Conservation (phyloP, 2,888 invertebrate genomes). For the Thereva nobilitata region DNA sequence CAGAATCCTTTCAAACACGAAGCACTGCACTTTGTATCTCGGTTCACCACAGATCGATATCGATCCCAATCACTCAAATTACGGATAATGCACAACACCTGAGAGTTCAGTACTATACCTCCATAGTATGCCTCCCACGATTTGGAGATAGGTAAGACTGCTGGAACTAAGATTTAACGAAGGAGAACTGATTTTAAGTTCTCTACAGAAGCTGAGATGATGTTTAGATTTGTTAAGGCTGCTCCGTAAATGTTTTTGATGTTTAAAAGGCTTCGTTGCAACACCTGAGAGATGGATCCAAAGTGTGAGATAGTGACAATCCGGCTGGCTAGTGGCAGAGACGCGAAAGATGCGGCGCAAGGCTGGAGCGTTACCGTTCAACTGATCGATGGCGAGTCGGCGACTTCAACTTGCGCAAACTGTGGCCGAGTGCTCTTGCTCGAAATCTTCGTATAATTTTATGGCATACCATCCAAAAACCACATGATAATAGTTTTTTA, state of each 20-base stretch:
- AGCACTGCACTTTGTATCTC: conserved; percentile 18
- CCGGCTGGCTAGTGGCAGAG: neutral
- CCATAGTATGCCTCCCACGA: neutral
- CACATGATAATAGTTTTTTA: conserved; percentile 13
- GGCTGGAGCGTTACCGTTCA: conserved; percentile 7
- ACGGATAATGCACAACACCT: conserved; percentile 19
- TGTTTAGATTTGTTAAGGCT: conserved; percentile 2
- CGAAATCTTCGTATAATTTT: conserved; percentile 29
- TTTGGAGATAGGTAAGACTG: no score
- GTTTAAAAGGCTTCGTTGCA: conserved; percentile 2
- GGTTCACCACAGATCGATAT: conserved; percentile 3
- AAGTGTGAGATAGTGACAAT: conserved; percentile 16
- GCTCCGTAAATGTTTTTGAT: conserved; percentile 1
- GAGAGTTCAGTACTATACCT: conserved; percentile 25
- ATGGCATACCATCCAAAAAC: conserved; percentile 20
- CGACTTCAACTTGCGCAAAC: conserved; percentile 25
- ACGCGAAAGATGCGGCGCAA: conserved; percentile 17
- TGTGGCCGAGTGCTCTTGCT: conserved; percentile 19
- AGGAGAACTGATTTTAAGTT: no score
- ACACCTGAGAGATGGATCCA: conserved; percentile 17
- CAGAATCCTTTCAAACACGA: no score
- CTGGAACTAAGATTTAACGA: no score
- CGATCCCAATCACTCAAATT: conserved; percentile 13
- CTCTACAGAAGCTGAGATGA: no score
- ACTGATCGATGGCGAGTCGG: conserved; percentile 29